Conservation (phyloP, 2,888 invertebrate species). For the Augochlorella aurata region DNA sequence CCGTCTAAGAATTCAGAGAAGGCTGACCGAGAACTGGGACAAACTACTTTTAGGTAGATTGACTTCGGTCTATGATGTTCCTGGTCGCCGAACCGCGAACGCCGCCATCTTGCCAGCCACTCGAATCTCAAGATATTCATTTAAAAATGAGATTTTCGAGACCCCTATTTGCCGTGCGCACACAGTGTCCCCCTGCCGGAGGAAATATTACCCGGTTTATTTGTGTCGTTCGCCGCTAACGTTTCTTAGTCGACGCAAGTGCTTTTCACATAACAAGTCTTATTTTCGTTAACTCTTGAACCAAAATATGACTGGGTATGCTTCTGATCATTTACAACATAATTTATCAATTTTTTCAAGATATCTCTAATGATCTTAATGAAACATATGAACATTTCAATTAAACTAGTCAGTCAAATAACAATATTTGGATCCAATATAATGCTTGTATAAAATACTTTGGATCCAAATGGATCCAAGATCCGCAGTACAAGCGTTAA, state of each 20-base stretch:
- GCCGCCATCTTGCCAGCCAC: background rate
- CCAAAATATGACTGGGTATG: too few relatives aligned
- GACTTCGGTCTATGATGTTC: slow-evolving; percentile 14
- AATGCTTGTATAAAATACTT: too few relatives aligned
- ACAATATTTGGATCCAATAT: too few relatives aligned
- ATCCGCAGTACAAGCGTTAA: too few relatives aligned
- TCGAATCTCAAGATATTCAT: background rate
- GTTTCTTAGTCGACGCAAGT: background rate
- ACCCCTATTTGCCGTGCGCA: background rate
- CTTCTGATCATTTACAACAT: too few relatives aligned
- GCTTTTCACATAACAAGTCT: background rate
- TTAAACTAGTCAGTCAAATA: too few relatives aligned
- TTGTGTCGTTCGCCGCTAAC: background rate
- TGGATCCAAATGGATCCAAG: too few relatives aligned
- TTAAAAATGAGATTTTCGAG: slow-evolving; percentile 25
- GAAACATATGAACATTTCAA: too few relatives aligned
- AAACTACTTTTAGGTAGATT: slow-evolving; percentile 51
- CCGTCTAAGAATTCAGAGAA: background rate
- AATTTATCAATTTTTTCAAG: too few relatives aligned
- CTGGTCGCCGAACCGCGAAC: slow-evolving; percentile 1
- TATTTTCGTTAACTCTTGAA: too few relatives aligned
- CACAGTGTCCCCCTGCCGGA: background rate
- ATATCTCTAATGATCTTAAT: too few relatives aligned
- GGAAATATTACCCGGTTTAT: background rate
- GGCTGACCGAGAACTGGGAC: slow-evolving; percentile 36